These are phyloP conservation scores for Drosophila sturtevanti DNA, from an alignment of 1,140 invertebrate species.

Conservation along the genomic window DNA sequence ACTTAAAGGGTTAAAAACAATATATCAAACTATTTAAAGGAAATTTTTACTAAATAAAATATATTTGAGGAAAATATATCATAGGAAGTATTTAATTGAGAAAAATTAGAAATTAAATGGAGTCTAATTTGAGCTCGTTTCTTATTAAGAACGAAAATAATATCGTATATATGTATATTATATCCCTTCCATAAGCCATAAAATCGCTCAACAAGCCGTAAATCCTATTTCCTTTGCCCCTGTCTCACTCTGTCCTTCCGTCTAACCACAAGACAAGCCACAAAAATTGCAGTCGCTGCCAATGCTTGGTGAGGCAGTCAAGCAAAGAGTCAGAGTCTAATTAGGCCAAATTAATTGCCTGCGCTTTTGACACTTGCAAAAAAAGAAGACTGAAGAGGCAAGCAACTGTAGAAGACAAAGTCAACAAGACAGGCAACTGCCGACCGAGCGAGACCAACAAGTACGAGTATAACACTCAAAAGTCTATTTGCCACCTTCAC, in stretches of 20 bases:
- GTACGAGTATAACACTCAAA: slow-evolving; percentile 75
- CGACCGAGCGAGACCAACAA: slow-evolving; percentile 46
- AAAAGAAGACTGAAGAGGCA: slow-evolving; percentile 41
- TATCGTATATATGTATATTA: not conserved
- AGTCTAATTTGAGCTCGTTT: not conserved
- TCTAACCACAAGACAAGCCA: slow-evolving; percentile 49
- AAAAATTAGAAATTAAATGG: too few relatives aligned
- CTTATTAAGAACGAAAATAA: too few relatives aligned
- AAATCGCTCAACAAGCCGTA: slow-evolving; percentile 66
- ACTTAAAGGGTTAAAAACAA: too few relatives aligned
- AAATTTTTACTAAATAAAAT: too few relatives aligned
- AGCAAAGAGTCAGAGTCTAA: slow-evolving; percentile 72
- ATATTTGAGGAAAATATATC: too few relatives aligned
- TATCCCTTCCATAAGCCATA: slow-evolving; percentile 53
- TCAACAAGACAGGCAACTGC: slow-evolving; percentile 57
- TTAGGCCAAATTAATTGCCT: slow-evolving; percentile 78
- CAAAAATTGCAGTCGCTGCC: slow-evolving; percentile 63
- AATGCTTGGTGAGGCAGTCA: slow-evolving; percentile 18
- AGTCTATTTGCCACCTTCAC: slow-evolving; percentile 67
- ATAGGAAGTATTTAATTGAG: too few relatives aligned
- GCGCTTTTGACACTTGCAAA: slow-evolving; percentile 75
- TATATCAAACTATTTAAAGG: too few relatives aligned
- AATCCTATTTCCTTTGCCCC: slow-evolving; percentile 50
- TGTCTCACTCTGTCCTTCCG: not conserved
- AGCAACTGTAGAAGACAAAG: slow-evolving; percentile 32